Evolutionary conservation across 2,797 vertebrate species (phyloP).

Genomic region (Halcyon leucocephala): DNA sequence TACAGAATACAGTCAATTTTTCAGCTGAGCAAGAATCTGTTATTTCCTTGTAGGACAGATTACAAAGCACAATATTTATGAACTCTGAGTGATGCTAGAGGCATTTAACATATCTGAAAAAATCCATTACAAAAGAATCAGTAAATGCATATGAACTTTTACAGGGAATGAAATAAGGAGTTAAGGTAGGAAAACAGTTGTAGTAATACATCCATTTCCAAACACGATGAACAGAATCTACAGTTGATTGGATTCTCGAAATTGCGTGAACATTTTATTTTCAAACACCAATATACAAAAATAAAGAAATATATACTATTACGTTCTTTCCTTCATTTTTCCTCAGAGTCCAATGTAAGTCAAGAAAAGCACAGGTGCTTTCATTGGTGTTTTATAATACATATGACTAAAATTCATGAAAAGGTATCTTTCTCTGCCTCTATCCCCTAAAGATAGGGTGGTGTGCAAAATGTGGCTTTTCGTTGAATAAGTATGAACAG

Average conservation of each 20-base stretch:
- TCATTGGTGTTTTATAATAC: background rate
- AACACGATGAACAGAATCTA: background rate
- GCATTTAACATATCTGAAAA: background rate
- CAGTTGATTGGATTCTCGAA: background rate
- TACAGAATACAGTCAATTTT: background rate
- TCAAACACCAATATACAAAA: background rate
- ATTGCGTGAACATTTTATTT: background rate
- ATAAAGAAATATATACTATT: background rate
- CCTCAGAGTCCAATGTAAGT: background rate
- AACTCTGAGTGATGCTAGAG: background rate
- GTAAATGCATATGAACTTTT: background rate
- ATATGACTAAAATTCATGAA: background rate
- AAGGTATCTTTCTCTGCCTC: background rate
- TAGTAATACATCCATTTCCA: background rate
- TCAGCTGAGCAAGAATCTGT: background rate
- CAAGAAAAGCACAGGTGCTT: background rate
- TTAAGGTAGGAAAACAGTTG: background rate
- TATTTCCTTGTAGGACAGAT: conserved; percentile 11
- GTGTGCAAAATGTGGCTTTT: background rate
- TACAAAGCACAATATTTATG: conserved; percentile 30
- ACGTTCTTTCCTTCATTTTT: background rate
- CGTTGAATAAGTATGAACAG: background rate
- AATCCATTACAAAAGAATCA: background rate
- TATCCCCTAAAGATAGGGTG: background rate
- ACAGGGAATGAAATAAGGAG: background rate